Percentiles rank a stretch among this genome's conserved stretches.
phyloP scores from a whole-genome alignment of 2,113 vertebrate species.

The Lichenostomus cassidix region DNA sequence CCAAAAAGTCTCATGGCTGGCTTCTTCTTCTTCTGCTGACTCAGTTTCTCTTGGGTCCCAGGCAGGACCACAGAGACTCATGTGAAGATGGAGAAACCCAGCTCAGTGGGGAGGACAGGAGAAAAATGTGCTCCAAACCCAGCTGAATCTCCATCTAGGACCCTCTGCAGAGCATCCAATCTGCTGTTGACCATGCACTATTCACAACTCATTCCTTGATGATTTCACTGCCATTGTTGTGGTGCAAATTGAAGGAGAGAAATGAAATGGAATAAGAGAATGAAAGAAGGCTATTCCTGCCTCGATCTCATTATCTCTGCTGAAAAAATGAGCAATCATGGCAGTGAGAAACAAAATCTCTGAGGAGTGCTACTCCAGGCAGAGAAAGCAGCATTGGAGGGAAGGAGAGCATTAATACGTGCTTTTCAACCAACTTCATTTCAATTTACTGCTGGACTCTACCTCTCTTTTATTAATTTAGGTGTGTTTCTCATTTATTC shows the following conservation, averaged over 20 bases:
- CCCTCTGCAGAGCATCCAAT: neutral
- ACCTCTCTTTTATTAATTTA: constrained; percentile 14
- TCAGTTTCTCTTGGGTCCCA: neutral
- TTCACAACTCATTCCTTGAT: neutral
- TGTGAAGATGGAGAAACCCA: neutral
- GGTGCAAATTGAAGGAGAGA: constrained; percentile 2
- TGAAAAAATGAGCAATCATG: constrained; percentile 23
- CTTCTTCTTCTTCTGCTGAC: neutral
- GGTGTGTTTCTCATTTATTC: neutral
- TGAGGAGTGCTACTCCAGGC: neutral
- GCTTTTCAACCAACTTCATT: constrained; percentile 3
- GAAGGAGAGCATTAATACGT: neutral
- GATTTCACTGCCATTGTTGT: neutral
- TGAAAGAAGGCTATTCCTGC: neutral
- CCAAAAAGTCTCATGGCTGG: neutral
- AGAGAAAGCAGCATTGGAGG: neutral
- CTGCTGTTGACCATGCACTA: neutral
- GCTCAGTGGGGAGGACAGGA: neutral
- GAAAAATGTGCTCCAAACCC: neutral
- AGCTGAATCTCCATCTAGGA: neutral
- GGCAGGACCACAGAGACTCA: neutral
- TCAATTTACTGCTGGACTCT: constrained; percentile 11
- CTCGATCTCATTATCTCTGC: neutral
- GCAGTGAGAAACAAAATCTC: constrained; percentile 33
- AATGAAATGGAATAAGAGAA: constrained; percentile 27